Percentiles rank a stretch among this genome's conserved stretches.
Evolutionary conservation across 2,888 invertebrate species (phyloP).

Genomic region (Callyntrura guangdongensis): DNA sequence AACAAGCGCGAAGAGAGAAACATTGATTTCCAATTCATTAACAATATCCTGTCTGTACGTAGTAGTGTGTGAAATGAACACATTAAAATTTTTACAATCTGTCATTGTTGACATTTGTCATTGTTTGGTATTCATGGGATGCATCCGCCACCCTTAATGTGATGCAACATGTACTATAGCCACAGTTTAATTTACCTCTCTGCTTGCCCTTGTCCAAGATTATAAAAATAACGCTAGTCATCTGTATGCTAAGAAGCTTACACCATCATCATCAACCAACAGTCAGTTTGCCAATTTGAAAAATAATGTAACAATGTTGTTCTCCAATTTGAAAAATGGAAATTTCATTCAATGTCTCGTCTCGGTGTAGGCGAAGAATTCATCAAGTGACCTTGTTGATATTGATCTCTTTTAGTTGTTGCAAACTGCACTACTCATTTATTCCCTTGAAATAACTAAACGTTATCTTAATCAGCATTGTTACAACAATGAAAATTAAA

Average conservation of each 20-base stretch:
- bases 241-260: not conserved
- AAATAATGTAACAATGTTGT: slow-evolving; percentile 13
- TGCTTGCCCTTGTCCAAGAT: slow-evolving; percentile 19
- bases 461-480: not conserved
- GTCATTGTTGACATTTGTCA: slow-evolving; percentile 49
- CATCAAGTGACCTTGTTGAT: slow-evolving; percentile 69
- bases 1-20: not conserved
- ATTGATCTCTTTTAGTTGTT: slow-evolving; percentile 43
- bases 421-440: slow-evolving; percentile 34
- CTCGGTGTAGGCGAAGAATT: slow-evolving; percentile 38
- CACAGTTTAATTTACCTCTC: not conserved
- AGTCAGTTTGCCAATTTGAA: slow-evolving; percentile 17
- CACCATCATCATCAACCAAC: not conserved
- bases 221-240: slow-evolving; percentile 48
- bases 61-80: slow-evolving; percentile 2
- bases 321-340: slow-evolving; percentile 35
- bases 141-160: slow-evolving; percentile 20
- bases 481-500: slow-evolving; percentile 27
- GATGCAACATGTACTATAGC: not conserved
- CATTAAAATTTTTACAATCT: slow-evolving; percentile 12
- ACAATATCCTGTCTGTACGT: slow-evolving; percentile 12
- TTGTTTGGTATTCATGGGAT: slow-evolving; percentile 50
- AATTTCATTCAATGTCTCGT: slow-evolving; percentile 19
- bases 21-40: slow-evolving; percentile 53
- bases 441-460: slow-evolving; percentile 13